phyloP scores from a whole-genome alignment of 1,140 invertebrate genomes.

The Microplitis demolitor region DNA sequence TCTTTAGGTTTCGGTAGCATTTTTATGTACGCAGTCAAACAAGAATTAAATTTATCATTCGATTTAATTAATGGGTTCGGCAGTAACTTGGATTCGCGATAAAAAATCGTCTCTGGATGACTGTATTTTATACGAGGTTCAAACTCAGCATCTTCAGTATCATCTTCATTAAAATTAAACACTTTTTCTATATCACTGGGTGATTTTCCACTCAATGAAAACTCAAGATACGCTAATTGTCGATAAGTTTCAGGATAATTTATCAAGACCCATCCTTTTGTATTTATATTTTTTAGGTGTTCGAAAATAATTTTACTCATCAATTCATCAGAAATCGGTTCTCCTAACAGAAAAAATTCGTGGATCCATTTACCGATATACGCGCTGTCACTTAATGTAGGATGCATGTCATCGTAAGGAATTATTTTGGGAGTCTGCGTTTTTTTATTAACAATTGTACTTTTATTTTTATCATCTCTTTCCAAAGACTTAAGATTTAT shows the following conservation, averaged over 20 bases:
- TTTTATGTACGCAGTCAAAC: slow-evolving; percentile 63
- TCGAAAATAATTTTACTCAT: slow-evolving; percentile 64
- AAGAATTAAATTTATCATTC: background rate
- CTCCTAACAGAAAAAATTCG: slow-evolving; percentile 61
- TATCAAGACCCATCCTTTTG: slow-evolving; percentile 66
- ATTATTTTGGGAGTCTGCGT: slow-evolving; percentile 66
- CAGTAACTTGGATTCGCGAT: slow-evolving; percentile 57
- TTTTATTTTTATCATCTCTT: background rate
- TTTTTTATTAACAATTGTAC: slow-evolving; percentile 46
- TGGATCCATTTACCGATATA: slow-evolving; percentile 64
- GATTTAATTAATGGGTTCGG: slow-evolving; percentile 49
- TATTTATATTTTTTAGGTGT: slow-evolving; percentile 63
- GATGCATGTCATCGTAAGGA: slow-evolving; percentile 62
- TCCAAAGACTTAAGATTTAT: background rate
- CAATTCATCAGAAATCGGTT: slow-evolving; percentile 62
- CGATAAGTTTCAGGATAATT: slow-evolving; percentile 66
- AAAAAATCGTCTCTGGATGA: background rate
- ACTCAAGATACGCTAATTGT: slow-evolving; percentile 65
- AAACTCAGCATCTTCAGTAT: slow-evolving; percentile 34
- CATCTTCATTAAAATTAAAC: slow-evolving; percentile 57
- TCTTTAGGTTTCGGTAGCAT: slow-evolving; percentile 54
- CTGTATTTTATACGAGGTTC: no score
- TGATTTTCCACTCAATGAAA: slow-evolving; percentile 53
- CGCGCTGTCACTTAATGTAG: slow-evolving; percentile 56
- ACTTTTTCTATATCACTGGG: slow-evolving; percentile 33